These are phyloP conservation scores for Microcebus griseorufus DNA, from an alignment of 2,113 vertebrate genomes.

Conservation along the genomic window DNA sequence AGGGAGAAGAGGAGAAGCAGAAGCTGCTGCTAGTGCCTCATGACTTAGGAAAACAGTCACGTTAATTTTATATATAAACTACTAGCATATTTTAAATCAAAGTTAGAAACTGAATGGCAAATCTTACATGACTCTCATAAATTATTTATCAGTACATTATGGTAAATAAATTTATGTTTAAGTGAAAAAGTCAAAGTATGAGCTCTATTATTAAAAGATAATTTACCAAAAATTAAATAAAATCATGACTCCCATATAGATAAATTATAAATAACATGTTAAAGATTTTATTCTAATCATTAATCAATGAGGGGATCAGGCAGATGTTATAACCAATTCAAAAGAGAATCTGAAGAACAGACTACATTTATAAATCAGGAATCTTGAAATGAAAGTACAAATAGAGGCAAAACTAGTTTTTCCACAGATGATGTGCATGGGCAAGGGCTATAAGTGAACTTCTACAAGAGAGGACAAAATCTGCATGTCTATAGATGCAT, in stretches of 20 bases:
- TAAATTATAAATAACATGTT: not conserved
- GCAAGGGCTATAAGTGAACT: not conserved
- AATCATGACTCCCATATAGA: not conserved
- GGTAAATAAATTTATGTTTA: not conserved
- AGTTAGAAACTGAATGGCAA: not conserved
- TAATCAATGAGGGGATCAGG: not conserved
- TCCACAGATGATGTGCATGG: not conserved
- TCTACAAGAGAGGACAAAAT: not conserved
- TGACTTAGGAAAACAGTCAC: not conserved
- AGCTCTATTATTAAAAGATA: not conserved
- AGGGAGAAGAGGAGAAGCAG: not conserved
- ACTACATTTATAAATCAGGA: not conserved
- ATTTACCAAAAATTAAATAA: not conserved
- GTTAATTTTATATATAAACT: not conserved
- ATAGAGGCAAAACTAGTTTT: not conserved
- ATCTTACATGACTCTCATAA: not conserved
- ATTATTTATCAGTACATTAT: not conserved
- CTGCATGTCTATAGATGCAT: not conserved
- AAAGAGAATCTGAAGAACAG: not conserved
- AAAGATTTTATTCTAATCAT: not conserved
- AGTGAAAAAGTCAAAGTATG: not conserved
- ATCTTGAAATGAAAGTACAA: not conserved
- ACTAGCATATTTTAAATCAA: not conserved
- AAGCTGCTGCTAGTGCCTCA: not conserved
- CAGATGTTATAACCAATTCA: not conserved